Percentiles rank a stretch among this genome's conserved stretches.
Evolutionary conservation across 2,113 vertebrate species (phyloP).

Genomic region (Paralichthys olivaceus): DNA sequence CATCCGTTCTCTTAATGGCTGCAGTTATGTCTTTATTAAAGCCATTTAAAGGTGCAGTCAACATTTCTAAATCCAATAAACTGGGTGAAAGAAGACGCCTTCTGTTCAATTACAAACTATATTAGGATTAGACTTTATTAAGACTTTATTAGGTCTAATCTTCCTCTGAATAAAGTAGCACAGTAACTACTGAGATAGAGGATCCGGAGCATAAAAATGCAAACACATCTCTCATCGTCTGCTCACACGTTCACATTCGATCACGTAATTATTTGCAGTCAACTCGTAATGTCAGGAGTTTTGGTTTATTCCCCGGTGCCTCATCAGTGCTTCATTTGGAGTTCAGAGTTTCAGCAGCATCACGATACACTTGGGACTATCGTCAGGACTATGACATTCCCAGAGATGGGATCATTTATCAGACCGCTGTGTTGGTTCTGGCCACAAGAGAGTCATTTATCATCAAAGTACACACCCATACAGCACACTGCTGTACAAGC

Average conservation of each 20-base stretch:
- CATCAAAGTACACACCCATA: conserved; percentile 39
- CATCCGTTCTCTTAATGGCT: conserved; percentile 1
- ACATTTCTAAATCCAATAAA: background rate
- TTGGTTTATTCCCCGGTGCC: conserved; percentile 57
- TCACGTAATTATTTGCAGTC: conserved; percentile 46
- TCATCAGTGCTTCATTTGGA: conserved; percentile 51
- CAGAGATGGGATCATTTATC: conserved; percentile 73
- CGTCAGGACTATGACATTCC: conserved; percentile 59
- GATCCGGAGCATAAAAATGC: conserved; percentile 6
- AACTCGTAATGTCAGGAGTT: conserved; percentile 36
- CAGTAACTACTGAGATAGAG: background rate
- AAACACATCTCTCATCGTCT: background rate
- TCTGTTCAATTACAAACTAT: background rate
- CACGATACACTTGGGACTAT: conserved; percentile 45
- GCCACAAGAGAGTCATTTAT: conserved; percentile 67
- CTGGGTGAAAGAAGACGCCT: background rate
- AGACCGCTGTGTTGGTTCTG: conserved; percentile 57
- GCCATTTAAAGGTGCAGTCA: background rate
- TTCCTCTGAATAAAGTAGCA: background rate
- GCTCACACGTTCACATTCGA: conserved; percentile 1
- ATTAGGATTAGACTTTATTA: background rate
- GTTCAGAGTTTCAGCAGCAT: conserved; percentile 44
- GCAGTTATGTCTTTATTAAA: background rate
- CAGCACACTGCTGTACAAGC: conserved; percentile 18
- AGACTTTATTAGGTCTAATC: background rate